Evolutionary conservation across 1,140 invertebrate genomes (phyloP), one percentile per base, ranked within the genome.

Genomic region (Callitettix versicolor): DNA sequence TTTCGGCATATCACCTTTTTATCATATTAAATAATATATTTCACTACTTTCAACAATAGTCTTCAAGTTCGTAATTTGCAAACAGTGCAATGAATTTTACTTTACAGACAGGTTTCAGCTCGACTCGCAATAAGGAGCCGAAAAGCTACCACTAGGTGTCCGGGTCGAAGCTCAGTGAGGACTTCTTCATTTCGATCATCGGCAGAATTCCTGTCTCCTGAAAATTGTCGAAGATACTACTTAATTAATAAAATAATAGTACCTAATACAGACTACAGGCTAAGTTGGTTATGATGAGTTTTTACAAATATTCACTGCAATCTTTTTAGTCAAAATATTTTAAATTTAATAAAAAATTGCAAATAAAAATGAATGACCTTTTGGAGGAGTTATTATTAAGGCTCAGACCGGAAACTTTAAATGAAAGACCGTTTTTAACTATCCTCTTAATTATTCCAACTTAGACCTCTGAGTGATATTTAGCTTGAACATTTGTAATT

Each of bases 151-250:
- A 57, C 71, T 73, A 74, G 62, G 71, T 72, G 60, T 75, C 69
- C 64, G 72, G 71, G 66, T 78, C 76, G 69, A 74, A 77, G 69
- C 72, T 74, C 65, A 76, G 71, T 63, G 76, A 73, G n/a, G 74
- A 72, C 68, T 78, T 78, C 68, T 76, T 73, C 68, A 77, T 72
- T 68, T 79, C 77, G 63, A 76, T 74, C 71, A 79, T 77, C 65
- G 76, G 75, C 58, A 79, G 68, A 56, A 77, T 71, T 60, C 76
- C 76, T 67, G 75, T 74, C 63, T 77, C 76, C 72, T 77, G 71
- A 33, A 55, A 47, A 42, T 46, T 41, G 26, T 30, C 9, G n/a
- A 20, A 20, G 47, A 53, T 43, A 15, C 7, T 18, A 15, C 5
- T 3, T 43, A 24, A n/a, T 42, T 22, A 9, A n/a, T 6, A 26